Base-by-base conservation (phyloP, 2,113 vertebrate genomes). In the Hirundichthys speculiger region DNA sequence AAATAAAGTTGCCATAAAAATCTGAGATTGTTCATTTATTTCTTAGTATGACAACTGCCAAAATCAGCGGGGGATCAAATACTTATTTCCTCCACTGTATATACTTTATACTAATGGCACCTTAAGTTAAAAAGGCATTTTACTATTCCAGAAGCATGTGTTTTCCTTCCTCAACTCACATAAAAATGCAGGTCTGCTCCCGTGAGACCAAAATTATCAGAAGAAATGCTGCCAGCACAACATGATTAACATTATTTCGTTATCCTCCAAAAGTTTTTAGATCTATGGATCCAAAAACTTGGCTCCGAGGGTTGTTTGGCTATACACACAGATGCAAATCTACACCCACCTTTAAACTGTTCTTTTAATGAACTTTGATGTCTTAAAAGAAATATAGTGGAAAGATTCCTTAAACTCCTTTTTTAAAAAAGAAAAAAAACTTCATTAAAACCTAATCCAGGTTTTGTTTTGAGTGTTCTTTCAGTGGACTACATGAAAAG, bases 181-280 rank as follows among this genome's bases (percentile, higher is more conserved):
- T 22, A 30, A 56, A 79, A 60, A 68, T 53, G 72, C 66, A 83
- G 52, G 58, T 72, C 59, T 18, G 38, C 15, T 55, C 74, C 74
- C 53, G 10, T n/a, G 77, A 77, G 79, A 79, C 52, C 53, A 42
- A 62, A 60, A 43, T 78, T 82, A 69, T 78, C 62, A 78, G 64
- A 77, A 74, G 81, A 56, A 71, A 58, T n/a, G 20, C 52, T 19
- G 81, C 76, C 77, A 79, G 39, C 69, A 67, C 58, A 79, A 56
- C 52, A 50, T 40, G 62, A 80, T 80, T 82, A 79, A 77, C 79
- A 83, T 79, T 79, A 80, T 84, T 77, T 82, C 41, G 30, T 80
- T 74, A 64, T 58, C 72, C 73, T 82, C 80, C 59, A 79, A 73
- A 34, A 82, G 73, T 76, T 82, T n/a, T 72, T 47, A 78, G 58